Percentiles rank a stretch among this genome's conserved stretches.
Conservation (phyloP, 1,140 invertebrate species). For the Condylostylus longicornis region DNA sequence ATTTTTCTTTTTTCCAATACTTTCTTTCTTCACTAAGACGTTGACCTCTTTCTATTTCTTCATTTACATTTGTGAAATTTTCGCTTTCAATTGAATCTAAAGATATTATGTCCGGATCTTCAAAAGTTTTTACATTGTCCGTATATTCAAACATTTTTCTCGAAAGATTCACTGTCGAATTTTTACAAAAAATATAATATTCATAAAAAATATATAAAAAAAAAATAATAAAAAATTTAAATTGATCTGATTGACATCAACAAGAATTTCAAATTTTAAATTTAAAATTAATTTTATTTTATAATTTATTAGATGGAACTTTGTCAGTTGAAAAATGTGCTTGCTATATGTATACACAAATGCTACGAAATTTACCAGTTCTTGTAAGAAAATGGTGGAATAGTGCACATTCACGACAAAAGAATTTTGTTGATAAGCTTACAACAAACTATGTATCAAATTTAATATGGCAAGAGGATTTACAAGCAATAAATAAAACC, state of each 20-base stretch:
- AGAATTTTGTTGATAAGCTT: slow-evolving; percentile 56
- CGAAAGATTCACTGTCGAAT: too few relatives aligned
- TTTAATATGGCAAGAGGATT: slow-evolving; percentile 51
- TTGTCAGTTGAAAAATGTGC: slow-evolving; percentile 41
- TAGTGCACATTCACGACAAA: slow-evolving; percentile 46
- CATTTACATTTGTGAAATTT: too few relatives aligned
- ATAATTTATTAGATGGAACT: slow-evolving; percentile 13
- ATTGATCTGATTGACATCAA: not conserved
- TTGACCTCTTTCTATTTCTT: too few relatives aligned
- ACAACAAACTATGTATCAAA: slow-evolving; percentile 59
- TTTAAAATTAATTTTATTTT: not conserved
- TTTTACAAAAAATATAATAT: too few relatives aligned
- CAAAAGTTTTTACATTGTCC: too few relatives aligned
- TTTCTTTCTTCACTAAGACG: too few relatives aligned
- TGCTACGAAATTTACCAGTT: slow-evolving; percentile 55
- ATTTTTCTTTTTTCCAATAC: too few relatives aligned
- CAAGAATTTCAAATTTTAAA: not conserved
- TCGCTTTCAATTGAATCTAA: too few relatives aligned
- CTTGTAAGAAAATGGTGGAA: slow-evolving; percentile 71
- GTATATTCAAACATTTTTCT: too few relatives aligned
- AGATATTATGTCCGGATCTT: too few relatives aligned
- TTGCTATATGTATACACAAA: slow-evolving; percentile 49
- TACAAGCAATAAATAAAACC: slow-evolving; percentile 40
- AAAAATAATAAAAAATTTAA: too few relatives aligned
- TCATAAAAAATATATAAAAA: too few relatives aligned